Evolutionary conservation across 2,113 vertebrate species (phyloP).

Genomic region (Hemibagrus wyckioides): DNA sequence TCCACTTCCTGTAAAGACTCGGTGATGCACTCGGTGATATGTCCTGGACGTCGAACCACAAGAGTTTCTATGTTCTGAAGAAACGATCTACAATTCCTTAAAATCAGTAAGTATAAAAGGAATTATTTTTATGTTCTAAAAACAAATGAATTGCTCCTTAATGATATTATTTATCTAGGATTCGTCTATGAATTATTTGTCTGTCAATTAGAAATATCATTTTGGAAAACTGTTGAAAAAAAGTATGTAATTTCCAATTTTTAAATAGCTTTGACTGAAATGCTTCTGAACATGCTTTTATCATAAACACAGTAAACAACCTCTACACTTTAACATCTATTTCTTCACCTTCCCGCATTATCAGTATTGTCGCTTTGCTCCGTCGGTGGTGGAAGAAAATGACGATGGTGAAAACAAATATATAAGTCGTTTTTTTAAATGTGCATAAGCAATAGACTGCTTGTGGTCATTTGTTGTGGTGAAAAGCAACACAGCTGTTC

Average conservation of each 20-base stretch:
- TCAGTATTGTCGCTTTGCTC: neutral
- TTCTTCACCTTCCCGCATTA: neutral
- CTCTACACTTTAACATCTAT: neutral
- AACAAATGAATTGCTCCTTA: neutral
- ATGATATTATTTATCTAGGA: neutral
- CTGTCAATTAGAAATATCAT: neutral
- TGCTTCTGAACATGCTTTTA: too few species aligned
- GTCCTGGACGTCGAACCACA: neutral
- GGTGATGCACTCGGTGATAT: neutral
- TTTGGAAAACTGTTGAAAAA: too few species aligned
- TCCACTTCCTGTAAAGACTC: neutral
- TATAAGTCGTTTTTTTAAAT: neutral
- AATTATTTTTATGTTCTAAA: neutral
- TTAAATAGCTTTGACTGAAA: neutral
- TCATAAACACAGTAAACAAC: too few species aligned
- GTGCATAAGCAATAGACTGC: neutral
- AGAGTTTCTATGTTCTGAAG: neutral
- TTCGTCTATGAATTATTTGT: neutral
- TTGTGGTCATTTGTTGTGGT: neutral
- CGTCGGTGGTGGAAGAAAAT: neutral
- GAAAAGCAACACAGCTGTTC: neutral
- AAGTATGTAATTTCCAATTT: neutral
- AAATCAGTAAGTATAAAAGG: neutral
- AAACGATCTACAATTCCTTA: neutral
- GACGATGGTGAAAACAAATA: neutral